A percentile compares a stretch with the other conserved stretches of the same genome.
phyloP scores from a whole-genome alignment of 2,888 invertebrate species.

The Cryptocephalus primarius region DNA sequence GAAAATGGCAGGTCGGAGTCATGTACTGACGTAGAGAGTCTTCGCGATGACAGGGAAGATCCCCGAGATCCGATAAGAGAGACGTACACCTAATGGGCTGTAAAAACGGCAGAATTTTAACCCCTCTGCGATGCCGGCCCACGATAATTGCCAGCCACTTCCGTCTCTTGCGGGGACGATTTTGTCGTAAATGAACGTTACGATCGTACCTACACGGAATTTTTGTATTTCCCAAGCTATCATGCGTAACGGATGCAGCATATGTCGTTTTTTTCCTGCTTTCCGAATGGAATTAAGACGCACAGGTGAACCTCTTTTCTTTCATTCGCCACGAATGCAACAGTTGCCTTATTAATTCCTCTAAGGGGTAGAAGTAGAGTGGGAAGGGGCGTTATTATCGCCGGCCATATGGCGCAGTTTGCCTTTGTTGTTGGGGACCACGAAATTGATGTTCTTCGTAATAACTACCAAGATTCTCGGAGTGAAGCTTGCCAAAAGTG shows the following conservation, averaged over 20 bases:
- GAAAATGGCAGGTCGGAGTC: no score
- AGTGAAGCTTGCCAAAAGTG: no score
- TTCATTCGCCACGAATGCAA: background rate
- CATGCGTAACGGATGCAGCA: slow-evolving; percentile 35
- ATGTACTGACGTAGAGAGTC: no score
- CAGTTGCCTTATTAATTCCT: slow-evolving; percentile 1
- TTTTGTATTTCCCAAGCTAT: slow-evolving; percentile 30
- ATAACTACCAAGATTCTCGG: no score
- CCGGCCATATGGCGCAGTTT: background rate
- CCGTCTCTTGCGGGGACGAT: slow-evolving; percentile 11
- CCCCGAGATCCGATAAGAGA: no score
- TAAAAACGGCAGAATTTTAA: slow-evolving; percentile 11
- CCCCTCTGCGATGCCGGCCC: slow-evolving; percentile 7
- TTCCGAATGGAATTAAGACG: slow-evolving; percentile 10
- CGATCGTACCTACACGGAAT: slow-evolving; percentile 9
- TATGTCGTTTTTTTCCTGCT: slow-evolving; percentile 20
- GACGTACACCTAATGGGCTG: slow-evolving; percentile 10
- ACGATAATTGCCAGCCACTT: slow-evolving; percentile 3
- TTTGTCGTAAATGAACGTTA: slow-evolving; percentile 21
- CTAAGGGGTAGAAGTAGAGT: background rate
- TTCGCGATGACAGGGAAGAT: no score
- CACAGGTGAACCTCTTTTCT: slow-evolving; percentile 22
- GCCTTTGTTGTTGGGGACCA: no score
- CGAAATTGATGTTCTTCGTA: no score
- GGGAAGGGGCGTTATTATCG: background rate